Evolutionary conservation across 2,797 vertebrate species (phyloP).

Genomic region (Enteromius trimaculatus): DNA sequence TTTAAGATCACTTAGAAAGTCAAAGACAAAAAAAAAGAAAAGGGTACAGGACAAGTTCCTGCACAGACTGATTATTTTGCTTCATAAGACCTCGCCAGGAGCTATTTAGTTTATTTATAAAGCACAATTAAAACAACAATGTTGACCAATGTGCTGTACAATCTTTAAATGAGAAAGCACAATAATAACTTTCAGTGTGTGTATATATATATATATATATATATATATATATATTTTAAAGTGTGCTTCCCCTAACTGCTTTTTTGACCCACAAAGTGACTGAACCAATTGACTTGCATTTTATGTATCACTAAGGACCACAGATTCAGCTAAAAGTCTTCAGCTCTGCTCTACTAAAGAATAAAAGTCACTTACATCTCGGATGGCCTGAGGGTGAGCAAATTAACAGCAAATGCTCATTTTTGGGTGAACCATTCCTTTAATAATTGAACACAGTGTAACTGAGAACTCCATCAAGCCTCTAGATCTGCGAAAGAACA

Average conservation of each 20-base stretch:
- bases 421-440: not conserved
- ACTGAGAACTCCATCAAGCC: not conserved
- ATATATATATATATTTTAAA: too few species aligned
- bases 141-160: too few species aligned
- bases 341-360: not conserved
- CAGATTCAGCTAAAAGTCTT: not conserved
- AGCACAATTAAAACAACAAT: too few species aligned
- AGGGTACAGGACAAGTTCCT: not conserved
- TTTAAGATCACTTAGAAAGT: not conserved
- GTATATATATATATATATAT: too few species aligned
- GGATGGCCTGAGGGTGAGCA: not conserved
- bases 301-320: not conserved
- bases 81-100: not conserved
- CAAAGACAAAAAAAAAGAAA: too few species aligned
- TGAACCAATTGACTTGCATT: not conserved
- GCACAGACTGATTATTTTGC: not conserved
- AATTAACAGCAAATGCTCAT: not conserved
- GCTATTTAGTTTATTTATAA: not conserved
- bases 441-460: not conserved
- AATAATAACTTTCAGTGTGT: too few species aligned
- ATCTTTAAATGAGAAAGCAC: too few species aligned
- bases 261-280: not conserved
- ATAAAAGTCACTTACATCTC: not conserved
- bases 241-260: not conserved
- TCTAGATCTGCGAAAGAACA: not conserved